Conservation (phyloP, 1,140 invertebrate genomes). For the Helicoverpa zea region DNA sequence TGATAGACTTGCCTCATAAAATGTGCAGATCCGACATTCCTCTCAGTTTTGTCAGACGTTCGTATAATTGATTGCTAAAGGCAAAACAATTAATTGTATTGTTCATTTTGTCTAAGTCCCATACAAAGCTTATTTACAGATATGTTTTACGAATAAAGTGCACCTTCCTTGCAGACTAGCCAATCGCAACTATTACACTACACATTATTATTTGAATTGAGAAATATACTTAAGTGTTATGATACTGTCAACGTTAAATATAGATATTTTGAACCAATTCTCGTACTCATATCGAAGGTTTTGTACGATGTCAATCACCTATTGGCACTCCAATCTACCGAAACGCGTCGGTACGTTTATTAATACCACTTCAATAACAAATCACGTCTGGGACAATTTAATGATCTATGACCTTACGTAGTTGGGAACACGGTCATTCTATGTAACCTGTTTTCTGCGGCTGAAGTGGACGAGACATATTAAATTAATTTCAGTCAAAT, state of each 20-base stretch:
- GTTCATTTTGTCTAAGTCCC: background rate
- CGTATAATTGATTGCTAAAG: conserved; percentile 7
- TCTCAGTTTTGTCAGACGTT: conserved; percentile 17
- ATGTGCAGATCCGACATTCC: conserved; percentile 12
- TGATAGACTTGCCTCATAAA: conserved; percentile 4
- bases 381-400: conserved; percentile 34
- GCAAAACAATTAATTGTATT: background rate
- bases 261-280: conserved; percentile 1
- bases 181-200: background rate
- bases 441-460: conserved; percentile 28
- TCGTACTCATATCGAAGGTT: conserved; percentile 17
- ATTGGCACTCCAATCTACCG: conserved; percentile 15
- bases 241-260: too few relatives aligned
- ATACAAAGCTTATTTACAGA: background rate
- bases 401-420: conserved; percentile 38
- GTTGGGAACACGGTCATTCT: background rate
- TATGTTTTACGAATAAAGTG: background rate
- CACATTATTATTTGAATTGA: too few relatives aligned
- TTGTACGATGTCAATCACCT: conserved; percentile 25
- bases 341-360: conserved; percentile 25
- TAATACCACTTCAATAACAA: conserved; percentile 21
- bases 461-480: conserved; percentile 37
- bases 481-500: conserved; percentile 31
- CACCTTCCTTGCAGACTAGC: background rate
- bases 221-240: too few relatives aligned